phyloP scores from a whole-genome alignment of 2,888 invertebrate species.

The Thecocarcelia acutangulata region DNA sequence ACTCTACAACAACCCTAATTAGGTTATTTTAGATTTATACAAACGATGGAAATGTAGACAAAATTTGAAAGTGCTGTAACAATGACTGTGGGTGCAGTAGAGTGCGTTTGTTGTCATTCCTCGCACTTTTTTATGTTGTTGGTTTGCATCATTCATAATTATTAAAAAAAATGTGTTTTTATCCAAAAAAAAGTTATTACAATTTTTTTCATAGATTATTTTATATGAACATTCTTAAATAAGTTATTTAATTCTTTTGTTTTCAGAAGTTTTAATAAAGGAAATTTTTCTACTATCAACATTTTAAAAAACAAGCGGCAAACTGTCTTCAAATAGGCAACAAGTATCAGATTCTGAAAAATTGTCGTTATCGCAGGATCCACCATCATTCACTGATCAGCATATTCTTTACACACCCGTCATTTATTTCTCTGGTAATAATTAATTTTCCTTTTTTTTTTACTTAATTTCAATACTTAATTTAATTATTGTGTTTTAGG shows the following conservation, averaged over 20 bases:
- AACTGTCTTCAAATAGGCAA: conserved; percentile 63
- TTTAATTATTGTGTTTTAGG: conserved; percentile 69
- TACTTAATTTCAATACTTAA: conserved; percentile 6
- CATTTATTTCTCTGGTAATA: conserved; percentile 62
- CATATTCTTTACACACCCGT: conserved; percentile 61
- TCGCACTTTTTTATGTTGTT: too few relatives aligned
- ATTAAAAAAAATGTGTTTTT: too few relatives aligned
- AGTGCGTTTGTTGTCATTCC: too few relatives aligned
- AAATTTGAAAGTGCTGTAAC: too few relatives aligned
- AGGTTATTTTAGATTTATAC: too few relatives aligned
- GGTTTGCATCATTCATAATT: too few relatives aligned
- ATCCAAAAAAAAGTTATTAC: too few relatives aligned
- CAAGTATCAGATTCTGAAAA: conserved; percentile 47
- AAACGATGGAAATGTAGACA: too few relatives aligned
- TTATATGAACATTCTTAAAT: background rate
- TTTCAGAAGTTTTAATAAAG: conserved; percentile 16
- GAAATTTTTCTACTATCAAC: conserved; percentile 41
- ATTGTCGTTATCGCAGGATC: conserved; percentile 37
- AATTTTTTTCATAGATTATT: too few relatives aligned
- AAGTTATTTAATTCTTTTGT: background rate
- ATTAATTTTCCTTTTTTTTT: background rate
- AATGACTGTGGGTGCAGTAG: too few relatives aligned
- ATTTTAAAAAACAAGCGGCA: conserved; percentile 51
- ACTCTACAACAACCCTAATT: too few relatives aligned
- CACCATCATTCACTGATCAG: conserved; percentile 36